phyloP scores from a whole-genome alignment of 2,888 invertebrate species.

The Hololepta plana region DNA sequence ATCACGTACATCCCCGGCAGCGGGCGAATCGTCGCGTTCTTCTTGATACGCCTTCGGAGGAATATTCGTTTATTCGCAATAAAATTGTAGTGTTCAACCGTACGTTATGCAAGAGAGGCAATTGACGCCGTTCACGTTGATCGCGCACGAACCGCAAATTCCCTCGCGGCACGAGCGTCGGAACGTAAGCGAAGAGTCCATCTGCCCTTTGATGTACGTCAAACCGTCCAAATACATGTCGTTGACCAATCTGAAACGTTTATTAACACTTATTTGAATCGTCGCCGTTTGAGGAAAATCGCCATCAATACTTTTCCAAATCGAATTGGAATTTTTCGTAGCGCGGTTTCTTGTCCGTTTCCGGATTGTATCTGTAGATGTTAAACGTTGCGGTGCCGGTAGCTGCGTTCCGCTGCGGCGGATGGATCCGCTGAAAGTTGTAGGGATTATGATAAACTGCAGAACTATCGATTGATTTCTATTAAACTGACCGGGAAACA shows the following conservation, averaged over 20 bases:
- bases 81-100: too few species aligned
- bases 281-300: not conserved
- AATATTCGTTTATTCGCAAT: slow-evolving; percentile 1
- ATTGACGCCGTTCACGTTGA: slow-evolving; percentile 93
- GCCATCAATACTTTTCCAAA: slow-evolving; percentile 24
- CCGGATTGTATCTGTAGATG: slow-evolving; percentile 34
- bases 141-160: slow-evolving; percentile 95
- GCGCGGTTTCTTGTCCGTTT: slow-evolving; percentile 27
- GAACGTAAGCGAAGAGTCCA: slow-evolving; percentile 90
- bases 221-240: slow-evolving; percentile 86
- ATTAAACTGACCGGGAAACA: too few species aligned
- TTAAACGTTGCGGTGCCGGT: slow-evolving; percentile 6
- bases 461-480: too few species aligned
- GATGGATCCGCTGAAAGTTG: too few species aligned
- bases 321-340: slow-evolving; percentile 43
- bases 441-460: too few species aligned
- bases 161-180: slow-evolving; percentile 93
- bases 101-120: slow-evolving; percentile 85
- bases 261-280: not conserved
- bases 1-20: slow-evolving; percentile 98
- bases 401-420: too few species aligned
- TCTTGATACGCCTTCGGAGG: too few species aligned
- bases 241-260: slow-evolving; percentile 4
- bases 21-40: slow-evolving; percentile 64
- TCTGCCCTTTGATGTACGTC: slow-evolving; percentile 91